A percentile compares a stretch with the other conserved stretches of the same genome.
These are phyloP conservation scores for Chrysochloris asiatica DNA, from an alignment of 2,113 vertebrate species.

Conservation along the genomic window DNA sequence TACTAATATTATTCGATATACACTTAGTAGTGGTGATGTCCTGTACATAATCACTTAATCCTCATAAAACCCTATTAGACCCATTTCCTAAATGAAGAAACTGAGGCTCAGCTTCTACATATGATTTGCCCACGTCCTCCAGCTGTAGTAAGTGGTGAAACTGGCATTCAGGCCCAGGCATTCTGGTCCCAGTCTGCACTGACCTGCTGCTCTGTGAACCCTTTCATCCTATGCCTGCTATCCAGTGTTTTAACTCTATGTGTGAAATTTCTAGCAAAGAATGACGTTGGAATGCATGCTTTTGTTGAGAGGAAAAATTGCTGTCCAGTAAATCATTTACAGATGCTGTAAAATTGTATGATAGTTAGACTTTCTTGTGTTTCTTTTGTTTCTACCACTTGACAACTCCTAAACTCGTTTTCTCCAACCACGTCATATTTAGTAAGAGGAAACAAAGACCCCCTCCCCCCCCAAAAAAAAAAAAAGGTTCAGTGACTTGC, in stretches of 20 bases:
- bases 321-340: neutral
- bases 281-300: neutral
- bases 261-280: neutral
- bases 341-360: neutral
- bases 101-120: neutral
- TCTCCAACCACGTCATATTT: neutral
- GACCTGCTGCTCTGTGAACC: fast-evolving
- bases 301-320: neutral
- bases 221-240: neutral
- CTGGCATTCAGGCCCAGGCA: fast-evolving
- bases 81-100: neutral
- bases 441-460: neutral
- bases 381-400: neutral
- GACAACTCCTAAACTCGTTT: neutral
- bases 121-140: neutral
- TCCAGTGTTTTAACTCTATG: neutral
- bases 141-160: neutral
- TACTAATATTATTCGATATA: neutral
- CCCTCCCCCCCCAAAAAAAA: no score
- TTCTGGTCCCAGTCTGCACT: neutral
- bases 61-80: neutral
- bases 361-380: neutral
- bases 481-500: neutral
- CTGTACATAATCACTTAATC: neutral
- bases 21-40: neutral